Evolutionary conservation across 2,113 vertebrate genomes (phyloP), one percentile per base, ranked within the genome.

Genomic region (Tursiops truncatus): DNA sequence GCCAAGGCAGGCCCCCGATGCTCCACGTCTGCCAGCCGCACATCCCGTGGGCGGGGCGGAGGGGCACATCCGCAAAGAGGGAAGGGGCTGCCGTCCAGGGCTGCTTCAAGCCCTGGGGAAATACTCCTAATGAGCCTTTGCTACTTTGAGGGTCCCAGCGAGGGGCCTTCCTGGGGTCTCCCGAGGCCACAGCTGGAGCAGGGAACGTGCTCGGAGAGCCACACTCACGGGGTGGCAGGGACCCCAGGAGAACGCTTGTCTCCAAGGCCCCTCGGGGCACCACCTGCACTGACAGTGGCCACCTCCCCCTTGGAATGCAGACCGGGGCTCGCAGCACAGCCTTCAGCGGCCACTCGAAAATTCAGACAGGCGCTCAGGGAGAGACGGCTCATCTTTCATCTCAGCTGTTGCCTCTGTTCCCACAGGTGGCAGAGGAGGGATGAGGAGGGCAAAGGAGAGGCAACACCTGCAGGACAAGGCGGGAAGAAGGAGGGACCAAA

Each of bases 401-500:
- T 63, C 70, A 36, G n/a, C 33, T 62, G 47, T 56, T 38, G 53
- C n/a, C 58, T 92, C 50, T 25, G 25, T 10, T 86, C 28, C 17
- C 44, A 73, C 26, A 65, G n/a, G 58, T 47, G 56, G 56, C 56
- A 67, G 28, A 31, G 56, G 20, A 36, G 25, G 56, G n/a, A 67
- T 21, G 23, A 36, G 50, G 60, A 36, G 14, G 26, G 4, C 6
- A 4, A 76, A 60, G 44, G 80, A 36, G 50, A 88, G n/a, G 28
- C 13, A 33, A 25, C 1, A 5, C 8, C 8, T 15, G 25, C 41
- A 62, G 17, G 65, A 71, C 2, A 25, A 7, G 53, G 1, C 0
- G 1, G 11, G 44, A 5, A 67, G 36, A 8, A 26, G 53, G 21
- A 11, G 9, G 38, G 44, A 50, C 65, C 31, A n/a, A 36, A 36